Evolutionary conservation across 1,140 invertebrate species (phyloP).

Genomic region (Atta colombica): DNA sequence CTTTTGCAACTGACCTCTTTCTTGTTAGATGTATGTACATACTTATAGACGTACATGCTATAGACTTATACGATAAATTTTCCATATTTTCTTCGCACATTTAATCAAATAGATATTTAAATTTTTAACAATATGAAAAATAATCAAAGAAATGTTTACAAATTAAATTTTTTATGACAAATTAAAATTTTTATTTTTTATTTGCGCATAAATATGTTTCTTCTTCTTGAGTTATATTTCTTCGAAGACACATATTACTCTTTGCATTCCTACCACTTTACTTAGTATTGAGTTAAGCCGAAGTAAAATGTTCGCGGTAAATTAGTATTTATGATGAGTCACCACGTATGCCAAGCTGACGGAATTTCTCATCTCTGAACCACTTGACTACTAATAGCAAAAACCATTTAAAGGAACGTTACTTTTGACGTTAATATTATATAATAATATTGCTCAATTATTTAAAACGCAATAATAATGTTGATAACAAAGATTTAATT

Average conservation of each 20-base stretch:
- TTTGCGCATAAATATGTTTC: background rate
- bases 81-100: background rate
- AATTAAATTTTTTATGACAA: background rate
- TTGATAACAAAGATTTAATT: background rate
- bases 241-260: background rate
- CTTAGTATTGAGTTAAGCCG: conserved; percentile 28
- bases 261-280: conserved; percentile 26
- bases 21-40: conserved; percentile 5
- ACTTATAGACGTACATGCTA: background rate
- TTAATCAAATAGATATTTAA: background rate
- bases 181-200: background rate
- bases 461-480: background rate
- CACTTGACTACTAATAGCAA: conserved; percentile 23
- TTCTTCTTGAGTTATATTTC: background rate
- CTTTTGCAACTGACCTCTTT: conserved; percentile 55
- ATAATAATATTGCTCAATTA: conserved; percentile 10
- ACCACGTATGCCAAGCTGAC: conserved; percentile 40
- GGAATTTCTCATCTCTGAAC: conserved; percentile 45
- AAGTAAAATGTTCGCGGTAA: conserved; percentile 48
- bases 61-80: background rate
- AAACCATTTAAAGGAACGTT: background rate
- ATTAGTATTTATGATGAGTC: conserved; percentile 58
- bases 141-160: background rate
- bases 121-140: background rate
- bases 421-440: background rate